Evolutionary conservation across 2,113 vertebrate genomes (phyloP), one percentile per base, ranked within the genome.

Genomic region (Arenaria interpres): DNA sequence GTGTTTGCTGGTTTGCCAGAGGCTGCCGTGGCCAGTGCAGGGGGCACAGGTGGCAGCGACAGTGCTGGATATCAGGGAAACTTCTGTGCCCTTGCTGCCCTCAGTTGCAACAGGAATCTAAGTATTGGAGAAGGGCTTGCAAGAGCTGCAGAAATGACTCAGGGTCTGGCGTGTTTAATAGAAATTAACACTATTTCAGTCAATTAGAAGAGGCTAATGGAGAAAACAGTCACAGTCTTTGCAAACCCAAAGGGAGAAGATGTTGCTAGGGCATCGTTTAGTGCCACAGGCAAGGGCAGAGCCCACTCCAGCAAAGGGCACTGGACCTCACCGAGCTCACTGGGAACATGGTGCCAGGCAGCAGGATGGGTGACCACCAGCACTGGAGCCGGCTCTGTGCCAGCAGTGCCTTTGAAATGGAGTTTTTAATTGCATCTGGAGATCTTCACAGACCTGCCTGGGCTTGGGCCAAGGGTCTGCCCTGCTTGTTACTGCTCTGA

Each of bases 281-380:
- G n/a, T n/a, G 45, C 33, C 1, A 0, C 35, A 25, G 78, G 35
- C 23, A 57, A 56, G 39, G 48, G 48, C 22, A 54, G 66, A 63
- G 48, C 41, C 39, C 10, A 3, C 46, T 13, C 45, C 39, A 35
- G 64, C 37, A 27, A 30, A 46, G n/a, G 23, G 27, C 3, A 8
- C 51, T 37, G 32, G 66, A 43, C 45, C n/a, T 37, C 37, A 7
- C 46, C 3, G 4, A n/a, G 46, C 23, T 53, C 3, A 0, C 62
- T 0, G 2, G 19, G 39, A 35, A 14, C 2, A 2, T 2, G 5
- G 48, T 1, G 19, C 18, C 2, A 1, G 39, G 39, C 5, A 14
- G 48, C 35, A 50, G n/a, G 30, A 50, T 17, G 12, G 45, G 35
- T 1, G 2, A 33, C 24, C 2, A 2, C 25, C 4, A 4, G 21